Evolutionary conservation across 2,888 invertebrate genomes (phyloP), one percentile per base, ranked within the genome.

Genomic region (Pyrrhosoma nymphula): DNA sequence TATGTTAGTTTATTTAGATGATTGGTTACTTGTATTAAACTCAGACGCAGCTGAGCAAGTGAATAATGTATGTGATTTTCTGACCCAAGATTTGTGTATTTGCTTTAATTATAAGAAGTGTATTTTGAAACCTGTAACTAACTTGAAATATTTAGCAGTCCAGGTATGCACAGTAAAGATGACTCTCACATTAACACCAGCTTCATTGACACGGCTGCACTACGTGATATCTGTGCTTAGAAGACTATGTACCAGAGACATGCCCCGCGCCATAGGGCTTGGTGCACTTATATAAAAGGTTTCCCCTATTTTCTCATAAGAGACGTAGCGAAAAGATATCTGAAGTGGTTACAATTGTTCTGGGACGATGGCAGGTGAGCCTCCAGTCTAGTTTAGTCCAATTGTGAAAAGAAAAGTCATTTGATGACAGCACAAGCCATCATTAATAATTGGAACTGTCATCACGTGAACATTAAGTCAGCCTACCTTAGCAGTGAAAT

Each of bases 71-170:
- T 23, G 18, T 63, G 14, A 63, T 6, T 63, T 63, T 23, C 23
- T 63, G 2, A 18, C 1, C 0, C 18, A 63, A 23, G 20, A 18
- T 1, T 63, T 63, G 3, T 0, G 20, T 1, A 63, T 63, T 16
- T 0, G 0, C 8, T 8, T 63, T 0, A 63, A 63, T 3, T 0
- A 0, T 18, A 18, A 8, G 0, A 63, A 63, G 23, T 23, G 63
- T 3, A 1, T 0, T 0, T 0, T 12, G 12, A 0, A 23, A 0
- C 63, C 63, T 0, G 23, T 16, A 0, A 0, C 0, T 0, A 63
- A 3, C 1, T 0, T 63, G 0, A 63, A 63, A 23, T 63, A 63
- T 23, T 16, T 63, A 63, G 63, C 20, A 18, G 63, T 63, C 0
- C 2, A 63, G 1, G 23, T 63, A 0, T 1, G 23, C 63, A 63